Evolutionary conservation across 2,888 invertebrate genomes (phyloP).

Genomic region (Phortica magna): DNA sequence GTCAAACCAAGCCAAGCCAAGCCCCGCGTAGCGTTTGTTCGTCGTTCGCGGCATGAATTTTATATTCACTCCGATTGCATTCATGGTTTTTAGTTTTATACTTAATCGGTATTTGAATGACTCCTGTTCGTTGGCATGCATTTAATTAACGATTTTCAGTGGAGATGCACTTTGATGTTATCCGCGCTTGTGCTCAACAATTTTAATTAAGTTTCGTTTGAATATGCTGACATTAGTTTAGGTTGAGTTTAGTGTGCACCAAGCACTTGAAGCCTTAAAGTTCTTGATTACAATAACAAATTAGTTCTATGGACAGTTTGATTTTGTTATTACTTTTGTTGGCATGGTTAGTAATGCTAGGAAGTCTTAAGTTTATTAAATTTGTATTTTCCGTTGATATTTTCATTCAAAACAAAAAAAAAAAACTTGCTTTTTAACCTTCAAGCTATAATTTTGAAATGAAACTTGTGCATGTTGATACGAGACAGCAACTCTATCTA

Average conservation of each 20-base stretch:
- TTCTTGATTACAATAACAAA: neutral
- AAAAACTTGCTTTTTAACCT: no score
- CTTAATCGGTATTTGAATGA: conserved; percentile 27
- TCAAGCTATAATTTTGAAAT: no score
- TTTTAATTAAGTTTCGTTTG: conserved; percentile 17
- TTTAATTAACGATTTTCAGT: conserved; percentile 30
- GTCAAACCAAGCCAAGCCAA: neutral
- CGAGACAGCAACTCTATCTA: no score
- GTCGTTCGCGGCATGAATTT: neutral
- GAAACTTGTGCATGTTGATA: no score
- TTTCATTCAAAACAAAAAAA: no score
- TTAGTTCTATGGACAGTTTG: no score
- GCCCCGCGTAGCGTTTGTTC: neutral
- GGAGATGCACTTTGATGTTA: conserved; percentile 5
- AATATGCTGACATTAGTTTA: neutral
- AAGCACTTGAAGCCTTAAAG: neutral
- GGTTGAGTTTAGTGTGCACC: neutral
- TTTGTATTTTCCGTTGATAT: no score
- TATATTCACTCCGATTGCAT: conserved; percentile 4
- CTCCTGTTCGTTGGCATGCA: conserved; percentile 18
- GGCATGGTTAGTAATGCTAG: no score
- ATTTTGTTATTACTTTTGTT: no score
- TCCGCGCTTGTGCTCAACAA: neutral
- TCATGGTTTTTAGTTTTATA: conserved; percentile 24
- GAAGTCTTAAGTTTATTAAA: no score